Percentiles rank a stretch among this genome's conserved stretches.
Conservation (phyloP, 2,113 vertebrate species). For the Pontoporia blainvillei region DNA sequence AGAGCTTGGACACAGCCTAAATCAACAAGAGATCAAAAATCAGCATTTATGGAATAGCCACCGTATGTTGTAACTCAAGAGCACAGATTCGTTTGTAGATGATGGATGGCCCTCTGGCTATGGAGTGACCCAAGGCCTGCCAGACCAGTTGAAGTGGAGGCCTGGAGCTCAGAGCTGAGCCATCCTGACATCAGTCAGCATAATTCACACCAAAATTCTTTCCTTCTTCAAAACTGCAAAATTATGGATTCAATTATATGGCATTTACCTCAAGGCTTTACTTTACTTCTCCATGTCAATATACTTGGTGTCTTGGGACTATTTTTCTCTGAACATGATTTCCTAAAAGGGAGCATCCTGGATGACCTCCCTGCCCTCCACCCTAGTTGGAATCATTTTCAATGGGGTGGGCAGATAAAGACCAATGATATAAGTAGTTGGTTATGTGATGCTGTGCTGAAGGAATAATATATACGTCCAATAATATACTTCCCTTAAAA, state of each 20-base stretch:
- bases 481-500: neutral
- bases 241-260: neutral
- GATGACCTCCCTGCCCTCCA: neutral
- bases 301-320: neutral
- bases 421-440: neutral
- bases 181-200: neutral
- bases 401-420: neutral
- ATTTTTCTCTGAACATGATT: neutral
- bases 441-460: neutral
- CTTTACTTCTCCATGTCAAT: neutral
- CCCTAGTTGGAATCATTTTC: neutral
- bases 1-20: conserved; percentile 78
- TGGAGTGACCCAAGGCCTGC: no score
- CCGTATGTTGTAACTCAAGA: accelerated
- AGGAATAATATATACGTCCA: neutral
- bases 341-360: neutral
- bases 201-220: neutral
- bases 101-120: neutral
- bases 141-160: neutral
- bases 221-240: neutral
- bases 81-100: neutral
- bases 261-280: neutral
- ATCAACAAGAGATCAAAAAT: neutral
- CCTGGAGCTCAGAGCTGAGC: neutral
- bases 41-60: neutral